Evolutionary conservation across 1,140 invertebrate genomes (phyloP).

Genomic region (Drosophila simulans): DNA sequence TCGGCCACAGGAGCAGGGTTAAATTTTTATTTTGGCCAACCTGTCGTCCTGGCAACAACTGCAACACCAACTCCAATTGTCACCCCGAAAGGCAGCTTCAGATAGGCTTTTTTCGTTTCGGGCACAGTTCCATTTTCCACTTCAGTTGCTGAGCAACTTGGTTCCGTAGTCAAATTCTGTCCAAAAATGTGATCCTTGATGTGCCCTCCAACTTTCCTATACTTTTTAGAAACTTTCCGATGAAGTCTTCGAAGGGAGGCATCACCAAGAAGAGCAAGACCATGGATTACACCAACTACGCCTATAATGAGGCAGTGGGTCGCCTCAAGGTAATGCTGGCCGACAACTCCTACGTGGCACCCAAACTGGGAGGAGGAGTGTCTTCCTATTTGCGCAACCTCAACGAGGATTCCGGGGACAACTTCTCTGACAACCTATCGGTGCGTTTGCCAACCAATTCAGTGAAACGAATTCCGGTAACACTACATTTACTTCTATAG

Average conservation of each 20-base stretch:
- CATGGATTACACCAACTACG: slow-evolving; percentile 91
- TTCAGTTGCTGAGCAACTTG: slow-evolving; percentile 43
- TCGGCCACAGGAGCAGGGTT: slow-evolving; percentile 49
- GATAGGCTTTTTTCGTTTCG: slow-evolving; percentile 17
- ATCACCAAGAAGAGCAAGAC: slow-evolving; percentile 86
- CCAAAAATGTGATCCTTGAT: slow-evolving; percentile 58
- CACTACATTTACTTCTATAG: slow-evolving; percentile 11
- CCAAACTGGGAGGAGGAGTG: slow-evolving; percentile 62
- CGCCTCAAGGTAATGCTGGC: slow-evolving; percentile 90
- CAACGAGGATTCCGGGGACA: slow-evolving; percentile 86
- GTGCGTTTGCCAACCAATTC: slow-evolving; percentile 27
- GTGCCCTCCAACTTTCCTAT: slow-evolving; percentile 12
- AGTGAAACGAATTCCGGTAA: background rate
- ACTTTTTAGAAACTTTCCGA: slow-evolving; percentile 74
- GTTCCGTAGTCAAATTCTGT: slow-evolving; percentile 23
- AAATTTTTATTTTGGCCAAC: slow-evolving; percentile 71
- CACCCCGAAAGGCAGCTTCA: slow-evolving; percentile 62
- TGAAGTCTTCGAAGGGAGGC: slow-evolving; percentile 77
- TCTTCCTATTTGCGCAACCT: slow-evolving; percentile 79
- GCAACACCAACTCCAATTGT: slow-evolving; percentile 42
- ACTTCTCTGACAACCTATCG: slow-evolving; percentile 84
- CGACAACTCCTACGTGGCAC: slow-evolving; percentile 87
- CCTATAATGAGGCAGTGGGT: slow-evolving; percentile 92
- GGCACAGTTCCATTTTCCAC: slow-evolving; percentile 17
- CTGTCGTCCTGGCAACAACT: slow-evolving; percentile 66